A percentile compares a stretch with the other conserved stretches of the same genome.
These are phyloP conservation scores for Phasianus colchicus DNA, from an alignment of 2,113 vertebrate genomes.

Conservation along the genomic window DNA sequence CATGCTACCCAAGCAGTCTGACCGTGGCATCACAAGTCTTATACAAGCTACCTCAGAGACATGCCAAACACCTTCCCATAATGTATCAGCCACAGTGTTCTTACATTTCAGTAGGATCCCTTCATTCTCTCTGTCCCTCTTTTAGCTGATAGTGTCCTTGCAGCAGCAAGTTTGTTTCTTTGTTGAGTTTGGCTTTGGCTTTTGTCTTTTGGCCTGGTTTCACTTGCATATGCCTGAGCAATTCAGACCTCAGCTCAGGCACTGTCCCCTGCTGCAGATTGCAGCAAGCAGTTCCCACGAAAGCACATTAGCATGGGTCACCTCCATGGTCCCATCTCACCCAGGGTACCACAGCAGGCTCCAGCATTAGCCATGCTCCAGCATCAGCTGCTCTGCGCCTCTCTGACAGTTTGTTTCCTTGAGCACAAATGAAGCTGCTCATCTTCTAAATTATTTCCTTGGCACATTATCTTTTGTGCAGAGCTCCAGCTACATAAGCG, in stretches of 20 bases:
- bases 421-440: background rate
- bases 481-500: background rate
- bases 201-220: background rate
- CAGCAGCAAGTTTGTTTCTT: background rate
- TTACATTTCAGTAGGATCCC: too few relatives aligned
- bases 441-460: conserved; percentile 1
- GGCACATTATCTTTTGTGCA: background rate
- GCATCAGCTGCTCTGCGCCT: background rate
- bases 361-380: background rate
- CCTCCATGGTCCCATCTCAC: fast-evolving
- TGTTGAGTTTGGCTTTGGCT: background rate
- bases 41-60: background rate
- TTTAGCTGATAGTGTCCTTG: background rate
- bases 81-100: background rate
- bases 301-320: background rate
- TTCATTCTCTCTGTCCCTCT: background rate
- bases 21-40: background rate
- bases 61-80: background rate
- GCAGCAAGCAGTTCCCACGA: background rate
- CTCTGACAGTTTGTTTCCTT: background rate
- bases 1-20: background rate
- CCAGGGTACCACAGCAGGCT: fast-evolving
- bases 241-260: background rate
- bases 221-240: background rate
- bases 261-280: background rate